These are phyloP conservation scores for Erythrolamprus reginae DNA, from an alignment of 2,113 vertebrate genomes.

Conservation along the genomic window DNA sequence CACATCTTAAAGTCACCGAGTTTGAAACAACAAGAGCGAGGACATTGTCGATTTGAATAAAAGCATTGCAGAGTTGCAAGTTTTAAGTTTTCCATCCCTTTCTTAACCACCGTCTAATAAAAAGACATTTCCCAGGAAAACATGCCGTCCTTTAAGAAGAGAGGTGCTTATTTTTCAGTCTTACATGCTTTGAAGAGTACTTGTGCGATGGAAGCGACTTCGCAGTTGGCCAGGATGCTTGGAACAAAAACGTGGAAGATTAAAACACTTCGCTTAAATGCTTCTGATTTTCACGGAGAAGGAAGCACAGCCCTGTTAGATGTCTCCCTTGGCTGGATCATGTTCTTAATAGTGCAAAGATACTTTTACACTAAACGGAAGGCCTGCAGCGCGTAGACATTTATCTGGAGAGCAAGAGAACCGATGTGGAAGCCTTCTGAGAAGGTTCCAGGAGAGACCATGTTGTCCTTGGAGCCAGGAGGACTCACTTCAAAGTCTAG, in stretches of 20 bases:
- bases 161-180: background rate
- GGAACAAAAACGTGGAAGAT: background rate
- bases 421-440: background rate
- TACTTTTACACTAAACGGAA: background rate
- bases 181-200: background rate
- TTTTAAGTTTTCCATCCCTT: background rate
- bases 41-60: background rate
- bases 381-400: background rate
- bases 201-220: background rate
- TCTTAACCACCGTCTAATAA: background rate
- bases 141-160: background rate
- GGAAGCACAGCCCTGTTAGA: background rate
- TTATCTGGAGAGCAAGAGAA: background rate
- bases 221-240: background rate
- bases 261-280: background rate
- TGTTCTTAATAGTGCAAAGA: background rate
- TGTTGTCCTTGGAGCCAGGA: constrained; percentile 14
- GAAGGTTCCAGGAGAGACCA: background rate
- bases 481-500: constrained; percentile 9
- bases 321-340: background rate
- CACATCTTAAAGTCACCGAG: background rate
- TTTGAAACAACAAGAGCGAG: background rate
- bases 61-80: background rate
- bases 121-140: background rate
- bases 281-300: background rate